Conservation (phyloP, 2,797 vertebrate species). For the Zonotrichia albicollis region DNA sequence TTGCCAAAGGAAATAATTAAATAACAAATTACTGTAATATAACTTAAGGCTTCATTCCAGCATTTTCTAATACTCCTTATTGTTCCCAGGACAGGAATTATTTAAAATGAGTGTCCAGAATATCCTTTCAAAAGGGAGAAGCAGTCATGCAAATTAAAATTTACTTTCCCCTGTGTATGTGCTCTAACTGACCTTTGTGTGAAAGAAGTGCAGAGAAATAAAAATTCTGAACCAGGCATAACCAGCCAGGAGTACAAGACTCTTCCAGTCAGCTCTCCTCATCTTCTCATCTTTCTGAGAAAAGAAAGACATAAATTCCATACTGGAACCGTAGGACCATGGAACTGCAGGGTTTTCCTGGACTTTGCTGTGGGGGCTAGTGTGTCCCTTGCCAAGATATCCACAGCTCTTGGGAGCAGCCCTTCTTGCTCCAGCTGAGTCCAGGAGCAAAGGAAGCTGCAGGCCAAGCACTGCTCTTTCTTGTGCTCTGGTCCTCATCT, state of each 20-base stretch:
- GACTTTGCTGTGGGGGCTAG: background rate
- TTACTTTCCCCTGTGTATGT: background rate
- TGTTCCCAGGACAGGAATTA: background rate
- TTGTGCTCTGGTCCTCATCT: background rate
- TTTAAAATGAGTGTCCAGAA: background rate
- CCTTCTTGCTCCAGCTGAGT: background rate
- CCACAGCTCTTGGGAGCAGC: background rate
- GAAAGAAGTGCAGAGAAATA: background rate
- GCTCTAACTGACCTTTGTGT: background rate
- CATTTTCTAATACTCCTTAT: background rate
- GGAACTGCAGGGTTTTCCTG: background rate
- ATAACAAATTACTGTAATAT: background rate
- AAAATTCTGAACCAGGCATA: background rate
- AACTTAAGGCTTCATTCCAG: background rate
- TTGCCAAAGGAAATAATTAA: slow-evolving; percentile 35
- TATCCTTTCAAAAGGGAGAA: background rate
- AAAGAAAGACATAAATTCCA: background rate
- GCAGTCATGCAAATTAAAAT: background rate
- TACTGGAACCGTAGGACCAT: background rate
- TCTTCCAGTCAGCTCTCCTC: background rate
- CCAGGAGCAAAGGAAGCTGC: background rate
- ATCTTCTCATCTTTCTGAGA: background rate
- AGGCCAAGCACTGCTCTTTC: background rate
- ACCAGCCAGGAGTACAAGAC: background rate
- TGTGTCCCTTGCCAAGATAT: background rate